Evolutionary conservation across 1,140 invertebrate species (phyloP).

Genomic region (Euborellia annulipes): DNA sequence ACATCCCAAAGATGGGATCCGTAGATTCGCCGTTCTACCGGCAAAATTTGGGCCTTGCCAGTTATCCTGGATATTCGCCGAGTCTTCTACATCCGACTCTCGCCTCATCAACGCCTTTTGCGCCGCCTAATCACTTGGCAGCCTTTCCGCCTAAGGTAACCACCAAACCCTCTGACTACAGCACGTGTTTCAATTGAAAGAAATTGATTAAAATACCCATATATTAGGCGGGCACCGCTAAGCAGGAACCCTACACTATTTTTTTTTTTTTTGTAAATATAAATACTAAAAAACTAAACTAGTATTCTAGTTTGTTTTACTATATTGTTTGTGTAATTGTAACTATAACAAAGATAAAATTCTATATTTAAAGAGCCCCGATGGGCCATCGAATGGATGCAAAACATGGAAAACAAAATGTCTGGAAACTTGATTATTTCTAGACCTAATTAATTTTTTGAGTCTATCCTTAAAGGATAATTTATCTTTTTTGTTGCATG

Average conservation of each 20-base stretch:
- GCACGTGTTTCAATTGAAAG: neutral
- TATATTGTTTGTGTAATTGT: no score
- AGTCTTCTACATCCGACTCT: conserved; percentile 60
- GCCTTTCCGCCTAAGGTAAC: conserved; percentile 81
- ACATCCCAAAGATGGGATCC: conserved; percentile 65
- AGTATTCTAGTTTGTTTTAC: no score
- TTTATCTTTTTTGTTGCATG: neutral
- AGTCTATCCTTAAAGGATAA: neutral
- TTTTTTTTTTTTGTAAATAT: no score
- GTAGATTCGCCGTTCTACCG: conserved; percentile 64
- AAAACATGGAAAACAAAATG: no score
- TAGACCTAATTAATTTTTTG: neutral
- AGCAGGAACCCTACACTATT: no score
- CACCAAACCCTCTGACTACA: neutral
- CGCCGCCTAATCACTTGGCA: conserved; percentile 56
- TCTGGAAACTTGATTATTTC: neutral
- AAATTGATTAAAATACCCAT: no score
- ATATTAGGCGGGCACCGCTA: no score
- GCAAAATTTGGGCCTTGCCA: conserved; percentile 49
- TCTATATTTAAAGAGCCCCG: no score
- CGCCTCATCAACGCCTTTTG: conserved; percentile 55
- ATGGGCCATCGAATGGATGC: no score
- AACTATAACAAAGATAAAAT: no score
- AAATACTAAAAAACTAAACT: no score
- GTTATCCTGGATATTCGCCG: conserved; percentile 65